phyloP scores from a whole-genome alignment of 2,888 invertebrate species.

The Petrolisthes cinctipes region DNA sequence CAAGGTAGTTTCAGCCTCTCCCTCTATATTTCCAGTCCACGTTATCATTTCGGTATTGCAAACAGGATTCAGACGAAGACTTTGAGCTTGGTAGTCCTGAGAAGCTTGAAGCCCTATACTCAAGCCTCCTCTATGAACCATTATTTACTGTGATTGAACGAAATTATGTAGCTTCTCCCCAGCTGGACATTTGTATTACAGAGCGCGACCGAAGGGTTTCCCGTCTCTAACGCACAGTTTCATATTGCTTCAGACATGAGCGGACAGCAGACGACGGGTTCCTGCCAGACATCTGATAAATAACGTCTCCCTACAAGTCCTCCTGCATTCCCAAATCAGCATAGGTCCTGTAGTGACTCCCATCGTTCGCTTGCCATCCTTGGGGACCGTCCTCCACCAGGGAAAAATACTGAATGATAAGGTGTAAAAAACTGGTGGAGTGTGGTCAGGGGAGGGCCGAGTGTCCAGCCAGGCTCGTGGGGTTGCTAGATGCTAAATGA shows the following conservation, averaged over 20 bases:
- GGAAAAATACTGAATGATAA: conserved; percentile 41
- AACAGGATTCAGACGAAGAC: conserved; percentile 32
- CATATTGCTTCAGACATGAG: conserved; percentile 18
- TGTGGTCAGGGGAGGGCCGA: conserved; percentile 12
- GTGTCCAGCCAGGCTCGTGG: conserved; percentile 43
- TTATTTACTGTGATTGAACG: conserved; percentile 59
- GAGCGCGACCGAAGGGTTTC: conserved; percentile 8
- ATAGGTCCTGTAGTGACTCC: conserved; percentile 4
- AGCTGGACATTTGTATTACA: conserved; percentile 61
- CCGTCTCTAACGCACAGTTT: neutral
- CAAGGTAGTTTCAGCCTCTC: conserved; percentile 45
- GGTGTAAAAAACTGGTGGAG: conserved; percentile 41
- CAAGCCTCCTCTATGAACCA: conserved; percentile 44
- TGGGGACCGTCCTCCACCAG: neutral
- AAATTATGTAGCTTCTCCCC: conserved; percentile 56
- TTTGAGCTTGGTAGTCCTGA: conserved; percentile 27
- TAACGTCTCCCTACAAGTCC: conserved; percentile 21
- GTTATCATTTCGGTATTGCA: conserved; percentile 37
- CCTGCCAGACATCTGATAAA: neutral
- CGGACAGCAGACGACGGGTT: neutral
- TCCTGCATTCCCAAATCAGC: conserved; percentile 33
- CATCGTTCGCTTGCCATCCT: conserved; percentile 3
- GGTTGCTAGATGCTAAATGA: conserved; percentile 58
- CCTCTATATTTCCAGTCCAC: conserved; percentile 31
- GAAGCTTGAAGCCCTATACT: conserved; percentile 29